Evolutionary conservation across 1,140 invertebrate genomes (phyloP).

Genomic region (Drosophila orena): DNA sequence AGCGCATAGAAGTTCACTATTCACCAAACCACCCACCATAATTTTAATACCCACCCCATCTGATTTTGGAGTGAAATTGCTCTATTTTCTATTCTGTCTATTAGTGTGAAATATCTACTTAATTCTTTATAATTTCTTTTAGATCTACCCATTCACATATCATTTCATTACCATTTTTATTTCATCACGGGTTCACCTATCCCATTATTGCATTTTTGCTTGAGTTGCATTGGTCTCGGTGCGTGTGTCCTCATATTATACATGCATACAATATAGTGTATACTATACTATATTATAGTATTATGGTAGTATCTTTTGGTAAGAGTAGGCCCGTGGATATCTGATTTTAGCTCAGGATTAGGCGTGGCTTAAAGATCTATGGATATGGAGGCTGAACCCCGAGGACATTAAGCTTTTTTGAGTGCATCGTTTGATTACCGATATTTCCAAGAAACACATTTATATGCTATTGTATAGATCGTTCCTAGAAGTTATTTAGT

Average conservation of each 20-base stretch:
- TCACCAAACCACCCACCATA: conserved; percentile 12
- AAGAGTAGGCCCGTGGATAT: not conserved
- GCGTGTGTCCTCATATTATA: conserved; percentile 25
- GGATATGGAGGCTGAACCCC: conserved; percentile 19
- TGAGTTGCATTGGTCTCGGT: conserved; percentile 53
- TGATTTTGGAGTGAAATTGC: conserved; percentile 30
- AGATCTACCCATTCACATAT: conserved; percentile 15
- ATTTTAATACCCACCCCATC: conserved; percentile 1
- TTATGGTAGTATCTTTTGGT: not conserved
- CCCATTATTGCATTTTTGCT: conserved; percentile 61
- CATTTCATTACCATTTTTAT: conserved; percentile 29
- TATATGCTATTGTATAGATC: not conserved
- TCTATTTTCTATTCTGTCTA: conserved; percentile 34
- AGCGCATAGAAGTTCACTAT: conserved; percentile 39
- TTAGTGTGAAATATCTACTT: conserved; percentile 47
- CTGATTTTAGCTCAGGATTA: not conserved
- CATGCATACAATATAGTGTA: conserved; percentile 7
- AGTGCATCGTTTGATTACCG: conserved; percentile 19
- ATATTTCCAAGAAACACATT: not conserved
- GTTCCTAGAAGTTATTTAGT: conserved; percentile 50
- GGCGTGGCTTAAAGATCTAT: not conserved
- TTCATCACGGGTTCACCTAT: conserved; percentile 13
- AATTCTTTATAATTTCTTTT: conserved; percentile 25
- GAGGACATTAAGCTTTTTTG: conserved; percentile 22
- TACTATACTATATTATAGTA: no score